Conservation (phyloP, 2,797 vertebrate genomes). For the Lycodopsis pacificus region DNA sequence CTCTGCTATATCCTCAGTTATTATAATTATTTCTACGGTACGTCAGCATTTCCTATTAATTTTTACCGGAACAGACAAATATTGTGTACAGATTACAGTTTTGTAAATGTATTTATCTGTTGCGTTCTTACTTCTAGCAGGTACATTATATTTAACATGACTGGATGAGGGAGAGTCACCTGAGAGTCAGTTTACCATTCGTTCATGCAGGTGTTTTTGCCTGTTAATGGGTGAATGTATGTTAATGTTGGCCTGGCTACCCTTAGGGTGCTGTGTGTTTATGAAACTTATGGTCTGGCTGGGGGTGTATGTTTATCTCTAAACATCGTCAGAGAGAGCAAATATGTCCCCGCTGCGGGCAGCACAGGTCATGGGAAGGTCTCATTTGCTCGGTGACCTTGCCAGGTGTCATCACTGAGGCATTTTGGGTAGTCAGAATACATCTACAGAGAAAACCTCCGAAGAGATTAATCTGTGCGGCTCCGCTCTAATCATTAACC, state of each 20-base stretch:
- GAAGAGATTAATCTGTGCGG: conserved; percentile 69
- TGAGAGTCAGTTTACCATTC: conserved; percentile 10
- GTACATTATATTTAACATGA: conserved; percentile 8
- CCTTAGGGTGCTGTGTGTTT: conserved; percentile 68
- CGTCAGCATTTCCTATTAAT: neutral
- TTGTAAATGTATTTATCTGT: neutral
- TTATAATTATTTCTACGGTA: neutral
- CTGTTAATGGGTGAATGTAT: conserved; percentile 48
- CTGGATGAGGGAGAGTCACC: neutral
- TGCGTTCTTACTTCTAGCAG: neutral
- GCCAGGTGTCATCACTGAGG: conserved; percentile 72
- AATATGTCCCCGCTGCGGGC: conserved; percentile 66
- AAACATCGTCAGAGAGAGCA: conserved; percentile 71
- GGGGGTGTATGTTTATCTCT: conserved; percentile 71
- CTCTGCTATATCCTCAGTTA: neutral
- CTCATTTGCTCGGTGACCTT: conserved; percentile 75
- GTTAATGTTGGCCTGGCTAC: conserved; percentile 24
- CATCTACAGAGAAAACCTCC: conserved; percentile 39
- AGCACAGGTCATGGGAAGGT: conserved; percentile 76
- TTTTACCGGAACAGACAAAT: neutral
- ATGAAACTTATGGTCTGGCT: conserved; percentile 60
- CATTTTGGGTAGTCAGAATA: conserved; percentile 60
- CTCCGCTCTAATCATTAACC: conserved; percentile 79
- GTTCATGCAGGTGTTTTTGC: conserved; percentile 47
- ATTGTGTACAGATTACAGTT: neutral